A percentile compares a stretch with the other conserved stretches of the same genome.
phyloP scores from a whole-genome alignment of 1,140 invertebrate species.

The Drosophila persimilis region DNA sequence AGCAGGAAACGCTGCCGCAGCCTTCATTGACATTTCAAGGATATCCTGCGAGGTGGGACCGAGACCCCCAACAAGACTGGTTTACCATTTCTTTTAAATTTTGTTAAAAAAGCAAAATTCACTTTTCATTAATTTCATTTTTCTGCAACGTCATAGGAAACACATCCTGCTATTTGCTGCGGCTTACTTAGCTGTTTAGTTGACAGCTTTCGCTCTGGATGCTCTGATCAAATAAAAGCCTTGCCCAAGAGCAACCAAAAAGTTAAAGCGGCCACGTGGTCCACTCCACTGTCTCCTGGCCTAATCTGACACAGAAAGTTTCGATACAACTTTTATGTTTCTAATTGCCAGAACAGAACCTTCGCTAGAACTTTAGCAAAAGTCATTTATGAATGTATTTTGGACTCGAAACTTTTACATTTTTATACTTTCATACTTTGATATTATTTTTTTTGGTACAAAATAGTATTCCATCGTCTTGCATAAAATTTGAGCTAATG shows the following conservation, averaged over 20 bases:
- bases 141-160: slow-evolving; percentile 12
- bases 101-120: slow-evolving; percentile 20
- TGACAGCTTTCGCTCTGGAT: slow-evolving; percentile 35
- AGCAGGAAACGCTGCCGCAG: slow-evolving; percentile 61
- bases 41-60: slow-evolving; percentile 5
- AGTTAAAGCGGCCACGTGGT: neutral
- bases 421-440: slow-evolving; percentile 27
- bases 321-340: slow-evolving; percentile 71
- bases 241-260: slow-evolving; percentile 5
- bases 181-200: slow-evolving; percentile 36
- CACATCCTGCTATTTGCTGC: slow-evolving; percentile 22
- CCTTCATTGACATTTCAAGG: slow-evolving; percentile 62
- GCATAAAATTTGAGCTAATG: slow-evolving; percentile 65
- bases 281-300: neutral
- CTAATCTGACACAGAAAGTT: slow-evolving; percentile 54
- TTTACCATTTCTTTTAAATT: slow-evolving; percentile 31
- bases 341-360: slow-evolving; percentile 62
- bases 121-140: slow-evolving; percentile 57
- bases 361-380: slow-evolving; percentile 32
- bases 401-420: slow-evolving; percentile 37
- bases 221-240: slow-evolving; percentile 48
- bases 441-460: slow-evolving; percentile 24
- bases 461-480: slow-evolving; percentile 4
- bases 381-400: slow-evolving; percentile 64
- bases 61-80: neutral